Percentiles rank a stretch among this genome's conserved stretches.
Conservation (phyloP, 2,888 invertebrate genomes). For the Rhagonycha fulva region DNA sequence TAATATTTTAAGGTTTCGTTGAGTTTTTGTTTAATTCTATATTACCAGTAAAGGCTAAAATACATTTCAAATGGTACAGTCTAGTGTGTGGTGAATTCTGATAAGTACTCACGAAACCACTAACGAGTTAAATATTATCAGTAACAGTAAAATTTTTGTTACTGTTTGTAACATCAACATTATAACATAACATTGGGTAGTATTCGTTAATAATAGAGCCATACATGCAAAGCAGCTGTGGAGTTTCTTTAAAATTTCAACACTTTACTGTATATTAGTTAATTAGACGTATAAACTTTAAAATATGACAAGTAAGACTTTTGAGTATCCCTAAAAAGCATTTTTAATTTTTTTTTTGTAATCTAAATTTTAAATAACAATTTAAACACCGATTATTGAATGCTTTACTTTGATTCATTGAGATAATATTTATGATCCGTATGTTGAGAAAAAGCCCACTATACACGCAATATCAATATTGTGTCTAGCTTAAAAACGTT, state of each 20-base stretch:
- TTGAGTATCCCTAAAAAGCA: background rate
- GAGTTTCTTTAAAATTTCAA: background rate
- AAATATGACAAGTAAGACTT: background rate
- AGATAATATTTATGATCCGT: background rate
- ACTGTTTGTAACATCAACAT: too few relatives aligned
- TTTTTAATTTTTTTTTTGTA: background rate
- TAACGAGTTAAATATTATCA: background rate
- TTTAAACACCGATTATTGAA: background rate
- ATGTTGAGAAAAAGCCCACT: background rate
- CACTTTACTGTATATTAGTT: background rate
- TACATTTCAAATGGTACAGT: too few relatives aligned
- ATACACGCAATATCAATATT: background rate
- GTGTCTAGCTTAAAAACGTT: background rate
- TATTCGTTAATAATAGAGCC: background rate
- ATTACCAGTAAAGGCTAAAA: too few relatives aligned
- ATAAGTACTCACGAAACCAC: too few relatives aligned
- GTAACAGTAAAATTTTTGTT: background rate
- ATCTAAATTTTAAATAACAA: background rate
- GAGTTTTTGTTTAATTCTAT: too few relatives aligned
- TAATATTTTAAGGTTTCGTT: too few relatives aligned
- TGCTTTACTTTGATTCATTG: background rate
- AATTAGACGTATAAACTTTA: background rate
- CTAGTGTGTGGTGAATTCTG: too few relatives aligned
- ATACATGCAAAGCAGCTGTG: background rate
- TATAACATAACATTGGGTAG: background rate